A percentile compares a stretch with the other conserved stretches of the same genome.
These are phyloP conservation scores for Stenotaenia linearis DNA, from an alignment of 2,888 invertebrate species.

Conservation along the genomic window DNA sequence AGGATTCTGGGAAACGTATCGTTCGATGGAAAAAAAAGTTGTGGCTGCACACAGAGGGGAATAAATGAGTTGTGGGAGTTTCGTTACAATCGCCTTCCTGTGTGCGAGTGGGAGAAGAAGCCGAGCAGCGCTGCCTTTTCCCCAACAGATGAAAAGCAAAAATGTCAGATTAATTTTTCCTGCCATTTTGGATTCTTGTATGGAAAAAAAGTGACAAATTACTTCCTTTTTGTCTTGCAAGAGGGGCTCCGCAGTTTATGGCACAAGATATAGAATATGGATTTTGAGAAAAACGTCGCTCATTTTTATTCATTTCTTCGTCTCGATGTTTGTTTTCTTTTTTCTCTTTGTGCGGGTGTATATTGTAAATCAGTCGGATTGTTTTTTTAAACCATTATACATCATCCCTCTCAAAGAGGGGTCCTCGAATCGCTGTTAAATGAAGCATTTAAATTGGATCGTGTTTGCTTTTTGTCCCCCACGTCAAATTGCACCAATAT, in stretches of 20 bases:
- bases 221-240: constrained; percentile 24
- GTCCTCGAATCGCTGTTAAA: not conserved
- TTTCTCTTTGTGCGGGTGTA: not conserved
- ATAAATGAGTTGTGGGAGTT: not conserved
- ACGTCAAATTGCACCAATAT: not conserved
- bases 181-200: not conserved
- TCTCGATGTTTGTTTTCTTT: not conserved
- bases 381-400: not conserved
- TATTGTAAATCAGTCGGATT: not conserved
- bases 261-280: constrained; percentile 16
- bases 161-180: constrained; percentile 14
- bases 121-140: not conserved
- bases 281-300: not conserved
- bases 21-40: not conserved
- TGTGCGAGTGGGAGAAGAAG: not conserved
- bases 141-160: not conserved
- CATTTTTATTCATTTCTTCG: not conserved
- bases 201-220: not conserved
- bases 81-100: not conserved
- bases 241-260: not conserved
- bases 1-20: not conserved
- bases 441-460: constrained; percentile 16
- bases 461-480: not conserved
- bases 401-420: not conserved
- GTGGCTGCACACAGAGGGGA: not conserved